Percentiles rank a stretch among this genome's conserved stretches.
These are phyloP conservation scores for Eristalis tenax DNA, from an alignment of 2,888 invertebrate species.

Conservation along the genomic window DNA sequence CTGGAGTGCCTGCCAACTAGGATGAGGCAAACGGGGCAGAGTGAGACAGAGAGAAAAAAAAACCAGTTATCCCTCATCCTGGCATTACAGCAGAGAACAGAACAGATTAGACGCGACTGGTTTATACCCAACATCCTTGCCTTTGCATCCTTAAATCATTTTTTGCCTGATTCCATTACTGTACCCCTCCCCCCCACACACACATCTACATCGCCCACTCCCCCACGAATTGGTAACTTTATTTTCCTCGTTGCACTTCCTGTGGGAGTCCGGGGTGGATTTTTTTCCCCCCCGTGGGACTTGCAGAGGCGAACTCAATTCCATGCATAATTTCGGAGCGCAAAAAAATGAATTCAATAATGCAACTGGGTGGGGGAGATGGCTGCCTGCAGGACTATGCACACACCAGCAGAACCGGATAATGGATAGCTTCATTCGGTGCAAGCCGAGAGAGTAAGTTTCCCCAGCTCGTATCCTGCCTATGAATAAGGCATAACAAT, in stretches of 20 bases:
- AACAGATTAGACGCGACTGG: background rate
- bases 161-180: background rate
- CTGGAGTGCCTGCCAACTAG: background rate
- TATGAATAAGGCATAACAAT: slow-evolving; percentile 51
- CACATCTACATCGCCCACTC: no score
- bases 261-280: slow-evolving; percentile 11
- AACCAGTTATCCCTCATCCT: background rate
- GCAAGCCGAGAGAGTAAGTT: slow-evolving; percentile 2
- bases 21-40: no score
- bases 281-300: slow-evolving; percentile 6
- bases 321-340: slow-evolving; percentile 41
- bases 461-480: slow-evolving; percentile 20
- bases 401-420: slow-evolving; percentile 23
- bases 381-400: slow-evolving; percentile 17
- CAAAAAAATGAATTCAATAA: slow-evolving; percentile 47
- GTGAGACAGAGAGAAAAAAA: background rate
- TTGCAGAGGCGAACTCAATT: slow-evolving; percentile 30
- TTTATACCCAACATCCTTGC: background rate
- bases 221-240: slow-evolving; percentile 58
- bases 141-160: background rate
- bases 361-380: slow-evolving; percentile 40
- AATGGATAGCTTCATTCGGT: slow-evolving; percentile 42
- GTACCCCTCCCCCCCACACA: background rate
- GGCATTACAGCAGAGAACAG: background rate
- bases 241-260: slow-evolving; percentile 57